Percentiles rank a stretch among this genome's conserved stretches.
Conservation (phyloP, 2,113 vertebrate genomes). For the Pandion haliaetus region DNA sequence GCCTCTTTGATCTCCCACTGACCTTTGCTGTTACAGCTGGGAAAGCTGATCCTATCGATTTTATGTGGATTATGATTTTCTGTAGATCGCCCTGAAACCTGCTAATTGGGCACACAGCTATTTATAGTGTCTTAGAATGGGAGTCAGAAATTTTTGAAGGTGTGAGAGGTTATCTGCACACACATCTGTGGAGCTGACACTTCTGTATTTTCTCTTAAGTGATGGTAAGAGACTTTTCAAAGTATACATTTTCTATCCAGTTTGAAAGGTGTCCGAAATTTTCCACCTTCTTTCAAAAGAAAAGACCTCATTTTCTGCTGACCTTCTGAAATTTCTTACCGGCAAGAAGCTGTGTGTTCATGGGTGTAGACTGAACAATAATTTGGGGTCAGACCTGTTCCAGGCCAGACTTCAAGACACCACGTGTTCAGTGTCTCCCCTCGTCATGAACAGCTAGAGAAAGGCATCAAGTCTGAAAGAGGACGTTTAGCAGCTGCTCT, state of each 20-base stretch:
- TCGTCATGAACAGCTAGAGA: neutral
- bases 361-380: neutral
- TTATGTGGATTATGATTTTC: constrained; percentile 7
- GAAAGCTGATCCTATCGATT: constrained; percentile 23
- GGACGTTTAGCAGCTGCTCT: neutral
- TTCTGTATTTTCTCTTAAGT: neutral
- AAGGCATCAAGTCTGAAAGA: neutral
- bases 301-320: neutral
- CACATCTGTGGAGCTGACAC: accelerated
- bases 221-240: neutral
- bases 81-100: neutral
- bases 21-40: neutral
- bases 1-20: neutral
- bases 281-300: neutral
- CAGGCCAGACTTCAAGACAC: neutral
- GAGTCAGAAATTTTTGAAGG: neutral
- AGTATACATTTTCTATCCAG: neutral
- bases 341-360: neutral
- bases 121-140: neutral
- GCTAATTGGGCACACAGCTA: neutral
- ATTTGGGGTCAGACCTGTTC: neutral
- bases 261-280: neutral
- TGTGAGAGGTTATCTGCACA: neutral
- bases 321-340: neutral
- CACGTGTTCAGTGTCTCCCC: accelerated